Evolutionary conservation across 2,113 vertebrate genomes (phyloP).

Genomic region (Chamaea fasciata): DNA sequence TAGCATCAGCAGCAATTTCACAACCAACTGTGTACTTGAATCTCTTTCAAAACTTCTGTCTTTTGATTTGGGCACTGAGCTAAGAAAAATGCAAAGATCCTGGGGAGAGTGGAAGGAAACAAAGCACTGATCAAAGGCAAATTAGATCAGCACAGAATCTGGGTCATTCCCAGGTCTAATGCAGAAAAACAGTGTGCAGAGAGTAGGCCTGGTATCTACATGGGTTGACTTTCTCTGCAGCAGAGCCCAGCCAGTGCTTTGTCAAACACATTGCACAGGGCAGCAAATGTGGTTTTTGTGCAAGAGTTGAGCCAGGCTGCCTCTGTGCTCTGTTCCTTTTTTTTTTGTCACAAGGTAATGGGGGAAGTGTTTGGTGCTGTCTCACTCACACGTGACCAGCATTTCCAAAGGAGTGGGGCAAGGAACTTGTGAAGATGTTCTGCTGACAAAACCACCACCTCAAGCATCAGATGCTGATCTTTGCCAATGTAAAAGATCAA

Average conservation of each 20-base stretch:
- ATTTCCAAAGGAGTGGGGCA: not conserved
- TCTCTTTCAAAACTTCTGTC: not conserved
- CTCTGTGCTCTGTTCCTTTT: not conserved
- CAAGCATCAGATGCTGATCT: not conserved
- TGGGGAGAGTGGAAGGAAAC: not conserved
- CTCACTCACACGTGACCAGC: not conserved
- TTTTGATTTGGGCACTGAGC: not conserved
- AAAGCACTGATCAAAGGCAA: not conserved
- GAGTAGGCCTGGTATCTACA: not conserved
- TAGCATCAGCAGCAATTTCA: not conserved
- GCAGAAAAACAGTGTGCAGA: not conserved
- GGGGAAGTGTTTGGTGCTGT: not conserved
- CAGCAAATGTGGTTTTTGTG: fast-evolving
- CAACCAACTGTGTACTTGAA: not conserved
- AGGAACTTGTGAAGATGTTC: not conserved
- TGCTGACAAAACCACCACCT: not conserved
- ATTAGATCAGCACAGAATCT: not conserved
- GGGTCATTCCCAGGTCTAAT: fast-evolving
- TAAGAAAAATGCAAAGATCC: not conserved
- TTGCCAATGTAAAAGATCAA: not conserved
- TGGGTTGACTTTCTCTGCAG: not conserved
- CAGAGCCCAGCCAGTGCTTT: not conserved
- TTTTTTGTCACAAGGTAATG: not conserved
- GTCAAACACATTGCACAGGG: not conserved
- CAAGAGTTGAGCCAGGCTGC: not conserved